These are phyloP conservation scores for Sciurus niger DNA, from an alignment of 2,113 vertebrate species.

Conservation along the genomic window DNA sequence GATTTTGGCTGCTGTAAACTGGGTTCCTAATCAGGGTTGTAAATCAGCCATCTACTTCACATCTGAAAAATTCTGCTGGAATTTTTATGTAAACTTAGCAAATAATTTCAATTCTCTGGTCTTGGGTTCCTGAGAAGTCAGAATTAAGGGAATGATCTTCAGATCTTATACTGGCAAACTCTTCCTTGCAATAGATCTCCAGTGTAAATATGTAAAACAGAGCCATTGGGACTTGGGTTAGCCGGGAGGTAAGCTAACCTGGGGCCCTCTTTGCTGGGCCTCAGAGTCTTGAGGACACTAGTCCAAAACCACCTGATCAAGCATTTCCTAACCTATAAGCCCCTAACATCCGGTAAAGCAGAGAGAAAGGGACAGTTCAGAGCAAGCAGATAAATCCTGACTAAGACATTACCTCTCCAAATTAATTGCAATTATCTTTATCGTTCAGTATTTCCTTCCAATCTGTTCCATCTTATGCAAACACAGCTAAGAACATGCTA, in stretches of 20 bases:
- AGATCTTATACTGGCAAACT: not conserved
- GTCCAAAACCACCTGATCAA: too few species aligned
- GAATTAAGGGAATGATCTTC: not conserved
- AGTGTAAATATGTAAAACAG: not conserved
- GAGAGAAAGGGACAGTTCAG: too few species aligned
- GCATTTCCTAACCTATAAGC: not conserved
- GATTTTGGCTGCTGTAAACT: not conserved
- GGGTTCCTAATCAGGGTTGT: not conserved
- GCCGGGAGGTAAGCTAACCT: not conserved
- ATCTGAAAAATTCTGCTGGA: not conserved
- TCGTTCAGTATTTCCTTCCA: not conserved
- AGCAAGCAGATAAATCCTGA: not conserved
- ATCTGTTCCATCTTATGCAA: not conserved
- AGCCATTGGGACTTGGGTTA: fast-evolving
- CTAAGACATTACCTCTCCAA: not conserved
- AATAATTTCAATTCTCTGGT: not conserved
- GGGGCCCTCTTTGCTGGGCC: not conserved
- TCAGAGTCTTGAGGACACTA: not conserved
- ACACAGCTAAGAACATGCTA: not conserved
- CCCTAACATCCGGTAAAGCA: not conserved
- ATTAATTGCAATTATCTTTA: not conserved
- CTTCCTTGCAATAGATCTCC: not conserved
- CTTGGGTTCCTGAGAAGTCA: not conserved
- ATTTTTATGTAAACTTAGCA: not conserved
- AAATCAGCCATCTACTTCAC: not conserved